A percentile compares a stretch with the other conserved stretches of the same genome.
Conservation (phyloP, 1,140 invertebrate species). For the Scaptomyza hsui region DNA sequence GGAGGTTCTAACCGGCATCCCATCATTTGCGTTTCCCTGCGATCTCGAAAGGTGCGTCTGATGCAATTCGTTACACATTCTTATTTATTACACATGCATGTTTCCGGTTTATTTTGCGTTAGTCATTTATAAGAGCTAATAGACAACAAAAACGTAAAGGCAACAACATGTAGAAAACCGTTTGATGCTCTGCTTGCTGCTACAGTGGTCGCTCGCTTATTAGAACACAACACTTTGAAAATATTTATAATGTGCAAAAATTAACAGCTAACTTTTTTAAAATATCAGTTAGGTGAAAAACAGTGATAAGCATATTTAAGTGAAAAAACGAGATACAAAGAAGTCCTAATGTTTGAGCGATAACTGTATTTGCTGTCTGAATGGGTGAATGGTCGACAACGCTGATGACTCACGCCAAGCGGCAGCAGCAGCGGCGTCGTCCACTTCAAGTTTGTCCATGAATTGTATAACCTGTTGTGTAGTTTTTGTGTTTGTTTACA, state of each 20-base stretch:
- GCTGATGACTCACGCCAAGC: constrained; percentile 38
- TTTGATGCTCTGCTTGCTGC: constrained; percentile 27
- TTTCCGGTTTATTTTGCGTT: constrained; percentile 39
- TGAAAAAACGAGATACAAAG: background rate
- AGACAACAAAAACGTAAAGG: constrained; percentile 9
- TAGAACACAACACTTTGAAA: background rate
- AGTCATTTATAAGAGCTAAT: constrained; percentile 31
- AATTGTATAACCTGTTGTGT: constrained; percentile 76
- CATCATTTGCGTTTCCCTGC: constrained; percentile 93
- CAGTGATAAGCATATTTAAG: too few species aligned
- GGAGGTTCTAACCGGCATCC: constrained; percentile 90
- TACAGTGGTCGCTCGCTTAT: background rate
- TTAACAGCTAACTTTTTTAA: background rate
- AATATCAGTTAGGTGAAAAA: background rate
- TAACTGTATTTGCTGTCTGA: constrained; percentile 18
- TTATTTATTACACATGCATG: constrained; percentile 15
- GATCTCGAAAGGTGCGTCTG: constrained; percentile 89
- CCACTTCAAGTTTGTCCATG: constrained; percentile 72
- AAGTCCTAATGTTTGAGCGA: background rate
- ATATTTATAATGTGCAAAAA: background rate
- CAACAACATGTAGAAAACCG: constrained; percentile 31
- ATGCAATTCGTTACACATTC: constrained; percentile 19
- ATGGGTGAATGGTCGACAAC: constrained; percentile 32
- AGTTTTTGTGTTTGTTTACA: constrained; percentile 75
- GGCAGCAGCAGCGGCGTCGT: constrained; percentile 3